phyloP scores from a whole-genome alignment of 92 coral and sea anemone species.

The Palythoa grandis region DNA sequence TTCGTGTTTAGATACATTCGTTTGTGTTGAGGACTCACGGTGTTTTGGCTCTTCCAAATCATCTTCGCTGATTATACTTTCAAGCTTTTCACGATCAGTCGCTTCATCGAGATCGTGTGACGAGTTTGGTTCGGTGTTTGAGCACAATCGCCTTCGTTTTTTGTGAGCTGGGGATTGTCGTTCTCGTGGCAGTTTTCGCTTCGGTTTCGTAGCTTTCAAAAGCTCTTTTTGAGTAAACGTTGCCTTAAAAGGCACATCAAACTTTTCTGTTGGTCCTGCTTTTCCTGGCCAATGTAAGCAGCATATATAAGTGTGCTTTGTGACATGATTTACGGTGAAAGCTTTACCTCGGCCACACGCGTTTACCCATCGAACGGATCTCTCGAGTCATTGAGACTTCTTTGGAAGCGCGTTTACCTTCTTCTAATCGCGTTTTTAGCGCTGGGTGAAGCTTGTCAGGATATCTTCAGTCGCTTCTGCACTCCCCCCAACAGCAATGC shows the following conservation, averaged over 20 bases:
- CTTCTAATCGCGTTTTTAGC: constrained; percentile 20
- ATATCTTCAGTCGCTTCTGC: constrained; percentile 31
- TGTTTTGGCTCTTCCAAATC: too few species aligned
- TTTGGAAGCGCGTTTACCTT: constrained; percentile 24
- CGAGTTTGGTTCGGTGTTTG: too few species aligned
- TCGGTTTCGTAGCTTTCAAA: too few species aligned
- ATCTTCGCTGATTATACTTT: too few species aligned
- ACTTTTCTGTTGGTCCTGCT: constrained; percentile 28
- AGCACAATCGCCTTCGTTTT: too few species aligned
- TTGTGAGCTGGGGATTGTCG: too few species aligned
- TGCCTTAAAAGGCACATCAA: constrained; percentile 5
- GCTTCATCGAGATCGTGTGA: too few species aligned
- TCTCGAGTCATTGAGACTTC: constrained; percentile 26
- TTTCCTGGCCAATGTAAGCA: constrained; percentile 33
- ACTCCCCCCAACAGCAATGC: too few species aligned
- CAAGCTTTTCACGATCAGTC: too few species aligned
- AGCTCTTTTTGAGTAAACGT: too few species aligned
- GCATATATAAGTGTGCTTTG: constrained; percentile 33
- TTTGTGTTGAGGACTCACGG: neutral
- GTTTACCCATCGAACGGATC: constrained; percentile 31
- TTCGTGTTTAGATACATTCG: neutral
- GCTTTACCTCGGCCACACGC: constrained; percentile 28
- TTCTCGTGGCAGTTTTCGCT: too few species aligned
- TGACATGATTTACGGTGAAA: constrained; percentile 37
- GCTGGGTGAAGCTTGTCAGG: constrained; percentile 21